Conservation (phyloP, 2,888 invertebrate species). For the Petrolisthes manimaculis region DNA sequence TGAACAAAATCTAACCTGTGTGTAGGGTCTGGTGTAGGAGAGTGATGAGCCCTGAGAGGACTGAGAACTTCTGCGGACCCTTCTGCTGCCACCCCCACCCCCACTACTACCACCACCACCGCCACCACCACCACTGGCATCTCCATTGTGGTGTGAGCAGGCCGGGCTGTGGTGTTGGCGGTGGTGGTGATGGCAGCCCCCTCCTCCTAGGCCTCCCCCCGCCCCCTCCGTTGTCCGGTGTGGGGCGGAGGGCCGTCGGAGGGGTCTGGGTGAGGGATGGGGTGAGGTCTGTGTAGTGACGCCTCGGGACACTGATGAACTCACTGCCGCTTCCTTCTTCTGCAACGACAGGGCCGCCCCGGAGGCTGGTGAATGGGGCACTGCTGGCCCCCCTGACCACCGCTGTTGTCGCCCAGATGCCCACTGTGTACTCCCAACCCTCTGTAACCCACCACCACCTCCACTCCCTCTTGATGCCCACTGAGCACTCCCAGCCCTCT, state of each 20-base stretch:
- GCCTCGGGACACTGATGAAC: conserved; percentile 25
- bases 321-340: conserved; percentile 39
- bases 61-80: conserved; percentile 62
- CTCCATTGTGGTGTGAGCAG: conserved; percentile 56
- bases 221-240: conserved; percentile 12
- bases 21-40: conserved; percentile 53
- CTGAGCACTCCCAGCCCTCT: conserved; percentile 12
- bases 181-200: conserved; percentile 36
- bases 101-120: conserved; percentile 9
- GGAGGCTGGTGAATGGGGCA: conserved; percentile 49
- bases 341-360: conserved; percentile 45
- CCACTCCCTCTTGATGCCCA: conserved; percentile 33
- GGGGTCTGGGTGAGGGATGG: conserved; percentile 57
- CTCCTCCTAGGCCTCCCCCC: conserved; percentile 4
- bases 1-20: conserved; percentile 36
- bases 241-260: conserved; percentile 49
- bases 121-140: conserved; percentile 23
- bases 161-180: conserved; percentile 45
- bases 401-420: conserved; percentile 29
- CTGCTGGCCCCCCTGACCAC: conserved; percentile 42
- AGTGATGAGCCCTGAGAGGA: conserved; percentile 64
- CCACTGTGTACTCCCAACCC: conserved; percentile 15
- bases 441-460: conserved; percentile 18
- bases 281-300: conserved; percentile 59
- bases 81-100: conserved; percentile 18